phyloP scores from a whole-genome alignment of 2,797 vertebrate species.

The Pygocentrus nattereri region DNA sequence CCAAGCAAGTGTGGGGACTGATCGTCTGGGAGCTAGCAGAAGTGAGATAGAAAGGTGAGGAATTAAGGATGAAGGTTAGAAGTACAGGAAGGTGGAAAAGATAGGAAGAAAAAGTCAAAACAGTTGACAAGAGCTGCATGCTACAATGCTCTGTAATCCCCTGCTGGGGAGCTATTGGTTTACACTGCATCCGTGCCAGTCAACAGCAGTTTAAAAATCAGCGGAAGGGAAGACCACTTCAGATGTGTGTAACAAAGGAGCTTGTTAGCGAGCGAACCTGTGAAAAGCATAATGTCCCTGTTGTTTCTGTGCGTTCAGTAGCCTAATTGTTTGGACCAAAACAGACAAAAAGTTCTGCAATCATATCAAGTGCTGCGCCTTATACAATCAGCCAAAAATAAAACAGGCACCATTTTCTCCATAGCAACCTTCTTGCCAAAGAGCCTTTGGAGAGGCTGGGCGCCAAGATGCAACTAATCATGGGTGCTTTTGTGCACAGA shows the following conservation, averaged over 20 bases:
- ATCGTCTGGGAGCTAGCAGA: neutral
- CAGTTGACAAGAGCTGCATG: neutral
- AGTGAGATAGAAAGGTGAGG: slow-evolving; percentile 17
- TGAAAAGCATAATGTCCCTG: slow-evolving; percentile 15
- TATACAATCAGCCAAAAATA: slow-evolving; percentile 56
- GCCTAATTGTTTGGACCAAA: slow-evolving; percentile 39
- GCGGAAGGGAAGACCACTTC: neutral
- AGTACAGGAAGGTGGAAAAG: neutral
- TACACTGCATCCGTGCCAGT: neutral
- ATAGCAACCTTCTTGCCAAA: slow-evolving; percentile 50
- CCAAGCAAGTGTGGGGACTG: neutral
- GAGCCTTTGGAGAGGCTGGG: slow-evolving; percentile 49
- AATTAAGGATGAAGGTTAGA: slow-evolving; percentile 8
- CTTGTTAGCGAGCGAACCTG: slow-evolving; percentile 1
- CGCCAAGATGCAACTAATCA: slow-evolving; percentile 59
- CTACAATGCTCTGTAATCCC: neutral
- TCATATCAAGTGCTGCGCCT: slow-evolving; percentile 40
- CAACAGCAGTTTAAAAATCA: neutral
- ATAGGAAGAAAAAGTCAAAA: neutral
- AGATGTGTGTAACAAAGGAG: neutral
- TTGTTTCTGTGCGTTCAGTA: slow-evolving; percentile 31
- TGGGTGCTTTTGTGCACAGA: slow-evolving; percentile 56
- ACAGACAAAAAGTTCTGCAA: slow-evolving; percentile 40
- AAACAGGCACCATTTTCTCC: slow-evolving; percentile 47
- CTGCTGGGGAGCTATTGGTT: neutral